Conservation (phyloP, 2,797 vertebrate genomes). For the Poeciliopsis gracilis region DNA sequence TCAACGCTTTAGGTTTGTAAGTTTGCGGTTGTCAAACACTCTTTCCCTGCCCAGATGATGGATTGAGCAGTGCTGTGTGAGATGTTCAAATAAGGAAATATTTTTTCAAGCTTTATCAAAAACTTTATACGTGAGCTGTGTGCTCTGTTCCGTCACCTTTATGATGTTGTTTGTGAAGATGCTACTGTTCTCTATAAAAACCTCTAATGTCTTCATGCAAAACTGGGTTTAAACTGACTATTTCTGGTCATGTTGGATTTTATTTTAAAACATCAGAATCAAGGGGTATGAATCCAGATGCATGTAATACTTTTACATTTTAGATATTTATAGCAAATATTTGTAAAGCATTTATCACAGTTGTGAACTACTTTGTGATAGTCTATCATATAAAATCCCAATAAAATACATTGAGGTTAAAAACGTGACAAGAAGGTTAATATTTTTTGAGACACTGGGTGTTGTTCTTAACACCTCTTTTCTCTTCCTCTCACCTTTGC, state of each 20-base stretch:
- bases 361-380: background rate
- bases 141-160: background rate
- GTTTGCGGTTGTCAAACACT: background rate
- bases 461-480: slow-evolving; percentile 42
- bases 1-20: background rate
- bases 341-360: background rate
- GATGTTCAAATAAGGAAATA: background rate
- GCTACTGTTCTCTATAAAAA: background rate
- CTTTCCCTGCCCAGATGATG: background rate
- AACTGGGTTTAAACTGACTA: too few species aligned
- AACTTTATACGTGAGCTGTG: background rate
- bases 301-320: background rate
- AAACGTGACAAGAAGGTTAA: background rate
- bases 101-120: background rate
- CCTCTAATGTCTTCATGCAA: background rate
- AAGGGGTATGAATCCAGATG: background rate
- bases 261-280: background rate
- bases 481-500: slow-evolving; percentile 48
- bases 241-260: background rate
- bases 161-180: background rate
- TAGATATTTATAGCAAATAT: background rate
- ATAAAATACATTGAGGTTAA: background rate
- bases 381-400: background rate
- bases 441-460: background rate
- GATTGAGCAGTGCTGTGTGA: background rate